Evolutionary conservation across 2,113 vertebrate genomes (phyloP), one percentile per base, ranked within the genome.

Genomic region (Phalacrocorax brasilianus): DNA sequence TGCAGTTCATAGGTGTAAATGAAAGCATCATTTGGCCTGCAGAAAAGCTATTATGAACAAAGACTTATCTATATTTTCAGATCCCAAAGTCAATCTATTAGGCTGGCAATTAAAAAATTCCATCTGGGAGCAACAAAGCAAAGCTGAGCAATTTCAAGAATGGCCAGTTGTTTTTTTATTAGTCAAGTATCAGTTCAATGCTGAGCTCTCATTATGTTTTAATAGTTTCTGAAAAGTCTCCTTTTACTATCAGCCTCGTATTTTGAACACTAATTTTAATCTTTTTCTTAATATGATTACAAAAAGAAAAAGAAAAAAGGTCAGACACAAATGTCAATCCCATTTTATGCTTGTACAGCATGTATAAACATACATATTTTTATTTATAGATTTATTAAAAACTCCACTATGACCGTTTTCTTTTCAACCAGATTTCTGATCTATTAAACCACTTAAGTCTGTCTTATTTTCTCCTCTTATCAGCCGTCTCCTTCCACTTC

Each of bases 1-100:
- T n/a, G 85, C 75, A 33, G 33, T 33, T 65, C 42, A 63, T 65
- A 91, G 82, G 91, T 95, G 67, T 80, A 75, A 96, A 73, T 28
- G 47, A 77, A 93, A 94, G 82, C 55, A 74, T 55, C 55, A 14
- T 62, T 50, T 92, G 70, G 73, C 52, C 58, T 33, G 30, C 62
- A 76, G 78, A 77, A 94, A 81, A 83, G 73, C 91, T 92, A 56
- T 78, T 89, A 81, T 3, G 38, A 80, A 67, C 72, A 65, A 68
- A 96, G 82, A 93, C 82, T 88, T 52, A 90, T 63, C 82, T 90
- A 47, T 49, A 50, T 88, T 93, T 88, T 94, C 75, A 88, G 50
- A 85, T 71, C 61, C 67, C 58, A 35, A 61, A 89, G 78, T 83
- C 53, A 90, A 58, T 80, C 61, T 86, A 42, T 38, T 67, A 90